Evolutionary conservation across 2,113 vertebrate genomes (phyloP).

Genomic region (Centropus unirufus): DNA sequence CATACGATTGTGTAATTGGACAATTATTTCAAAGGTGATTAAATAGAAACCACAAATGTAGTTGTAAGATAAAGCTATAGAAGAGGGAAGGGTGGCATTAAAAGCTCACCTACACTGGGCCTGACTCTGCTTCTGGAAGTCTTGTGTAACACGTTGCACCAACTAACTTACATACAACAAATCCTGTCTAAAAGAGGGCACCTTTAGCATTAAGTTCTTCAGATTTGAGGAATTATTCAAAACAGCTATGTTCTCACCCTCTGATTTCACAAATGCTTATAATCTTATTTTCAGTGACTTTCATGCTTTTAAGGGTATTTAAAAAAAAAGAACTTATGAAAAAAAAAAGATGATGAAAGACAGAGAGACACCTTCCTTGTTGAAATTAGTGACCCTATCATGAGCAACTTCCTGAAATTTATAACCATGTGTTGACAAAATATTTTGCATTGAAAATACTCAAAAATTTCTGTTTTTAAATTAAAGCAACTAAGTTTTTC

Average conservation of each 20-base stretch:
- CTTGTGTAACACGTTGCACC: constrained; percentile 34
- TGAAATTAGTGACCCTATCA: neutral
- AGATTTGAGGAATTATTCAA: neutral
- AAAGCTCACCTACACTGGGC: constrained; percentile 33
- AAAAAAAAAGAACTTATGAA: neutral
- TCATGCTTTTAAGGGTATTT: neutral
- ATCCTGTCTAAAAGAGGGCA: neutral
- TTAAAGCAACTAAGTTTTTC: neutral
- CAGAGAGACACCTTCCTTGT: neutral
- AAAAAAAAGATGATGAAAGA: neutral
- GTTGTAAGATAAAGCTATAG: constrained; percentile 20
- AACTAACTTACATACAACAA: constrained; percentile 11
- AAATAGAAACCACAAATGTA: constrained; percentile 23
- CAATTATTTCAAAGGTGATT: constrained; percentile 34
- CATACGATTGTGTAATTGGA: constrained; percentile 40
- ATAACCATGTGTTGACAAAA: neutral
- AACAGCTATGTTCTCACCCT: neutral
- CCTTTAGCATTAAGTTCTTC: neutral
- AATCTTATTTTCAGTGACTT: neutral
- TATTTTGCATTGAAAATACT: neutral
- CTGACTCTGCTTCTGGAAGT: neutral
- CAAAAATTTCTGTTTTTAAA: neutral
- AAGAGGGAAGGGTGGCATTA: constrained; percentile 56
- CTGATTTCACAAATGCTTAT: neutral
- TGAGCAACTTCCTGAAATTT: neutral